Base-by-base conservation (phyloP, 2,113 vertebrate genomes). In the Hemiprocne comata region DNA sequence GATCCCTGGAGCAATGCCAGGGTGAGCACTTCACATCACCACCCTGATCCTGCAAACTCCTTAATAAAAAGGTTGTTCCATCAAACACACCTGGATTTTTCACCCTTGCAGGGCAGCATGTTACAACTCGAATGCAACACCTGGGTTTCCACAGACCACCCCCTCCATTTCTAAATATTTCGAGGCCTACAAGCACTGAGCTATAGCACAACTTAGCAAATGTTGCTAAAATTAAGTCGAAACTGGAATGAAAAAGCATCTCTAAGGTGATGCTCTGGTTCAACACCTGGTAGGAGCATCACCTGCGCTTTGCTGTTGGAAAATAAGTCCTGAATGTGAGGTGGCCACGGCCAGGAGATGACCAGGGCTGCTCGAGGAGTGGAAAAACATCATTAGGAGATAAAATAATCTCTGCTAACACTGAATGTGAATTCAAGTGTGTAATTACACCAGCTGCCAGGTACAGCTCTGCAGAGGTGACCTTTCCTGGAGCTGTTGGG, bases 91-190 rank as follows among this genome's bases (percentile, higher is more conserved):
- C 1, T 2, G 57, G 23, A 87, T 75, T 48, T 74, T 44, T 72
- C 5, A 1, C 24, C 44, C 46, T 9, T 26, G 46, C 36, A 29
- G 67, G 2, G 1, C 21, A 33, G 40, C 0, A 0, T 23, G 50
- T 17, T 17, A 16, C 1, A 0, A 10, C 62, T 44, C 11, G 0
- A 4, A 60, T 2, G 2, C 66, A 46, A 11, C 0, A 1, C 31
- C 3, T 8, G n/a, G 17, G 13, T 31, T 72, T 54, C 67, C 61
- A n/a, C 44, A 92, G 40, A 34, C 5, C 36, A 65, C 2, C 21
- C 65, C 34, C 69, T 71, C 18, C 10, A 5, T 11, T 79, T 48
- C n/a, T 26, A 64, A 58, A 53, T 16, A 16, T 23, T 14, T 62
- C n/a, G 12, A 64, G 42, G 26, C 20, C 21, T 80, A 25, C 23